Evolutionary conservation across 2,797 vertebrate species (phyloP).

Genomic region (Typhlichthys eigenmanni): DNA sequence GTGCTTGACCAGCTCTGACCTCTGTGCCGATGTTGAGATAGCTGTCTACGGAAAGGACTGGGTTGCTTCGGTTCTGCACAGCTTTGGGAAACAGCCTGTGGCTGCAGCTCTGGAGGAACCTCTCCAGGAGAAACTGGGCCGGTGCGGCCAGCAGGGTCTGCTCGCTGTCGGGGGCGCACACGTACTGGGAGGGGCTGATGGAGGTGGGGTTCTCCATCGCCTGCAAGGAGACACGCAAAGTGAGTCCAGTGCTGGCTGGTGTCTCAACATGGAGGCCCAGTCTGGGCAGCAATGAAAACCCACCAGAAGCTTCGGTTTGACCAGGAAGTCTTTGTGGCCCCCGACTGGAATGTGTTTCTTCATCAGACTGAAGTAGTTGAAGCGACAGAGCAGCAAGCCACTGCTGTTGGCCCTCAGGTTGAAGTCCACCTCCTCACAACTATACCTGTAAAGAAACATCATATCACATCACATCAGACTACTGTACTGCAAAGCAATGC

Average conservation of each 20-base stretch:
- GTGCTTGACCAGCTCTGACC: conserved; percentile 72
- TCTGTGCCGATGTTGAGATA: conserved; percentile 95
- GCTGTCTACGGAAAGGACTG: conserved; percentile 93
- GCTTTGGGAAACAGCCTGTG: conserved; percentile 94
- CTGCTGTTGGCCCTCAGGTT: conserved; percentile 94
- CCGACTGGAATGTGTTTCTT: conserved; percentile 95
- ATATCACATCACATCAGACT: neutral
- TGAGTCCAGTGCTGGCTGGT: neutral
- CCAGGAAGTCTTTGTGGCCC: conserved; percentile 87
- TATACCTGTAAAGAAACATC: conserved; percentile 79
- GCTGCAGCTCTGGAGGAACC: conserved; percentile 91
- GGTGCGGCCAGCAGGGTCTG: conserved; percentile 92
- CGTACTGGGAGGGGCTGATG: conserved; percentile 89
- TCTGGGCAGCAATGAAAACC: conserved; percentile 14
- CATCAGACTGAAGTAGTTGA: conserved; percentile 97
- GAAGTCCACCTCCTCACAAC: conserved; percentile 96
- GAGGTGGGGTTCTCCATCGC: conserved; percentile 81
- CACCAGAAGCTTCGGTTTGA: conserved; percentile 94
- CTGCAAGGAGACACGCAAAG: conserved; percentile 60
- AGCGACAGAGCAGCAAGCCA: conserved; percentile 92
- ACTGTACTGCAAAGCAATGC: no score
- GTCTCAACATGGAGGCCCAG: neutral
- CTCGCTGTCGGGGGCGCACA: conserved; percentile 97
- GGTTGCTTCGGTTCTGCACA: conserved; percentile 85
- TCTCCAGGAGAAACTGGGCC: conserved; percentile 94